A percentile compares a stretch with the other conserved stretches of the same genome.
phyloP scores from a whole-genome alignment of 2,797 vertebrate genomes.

The Holocentrus rufus region DNA sequence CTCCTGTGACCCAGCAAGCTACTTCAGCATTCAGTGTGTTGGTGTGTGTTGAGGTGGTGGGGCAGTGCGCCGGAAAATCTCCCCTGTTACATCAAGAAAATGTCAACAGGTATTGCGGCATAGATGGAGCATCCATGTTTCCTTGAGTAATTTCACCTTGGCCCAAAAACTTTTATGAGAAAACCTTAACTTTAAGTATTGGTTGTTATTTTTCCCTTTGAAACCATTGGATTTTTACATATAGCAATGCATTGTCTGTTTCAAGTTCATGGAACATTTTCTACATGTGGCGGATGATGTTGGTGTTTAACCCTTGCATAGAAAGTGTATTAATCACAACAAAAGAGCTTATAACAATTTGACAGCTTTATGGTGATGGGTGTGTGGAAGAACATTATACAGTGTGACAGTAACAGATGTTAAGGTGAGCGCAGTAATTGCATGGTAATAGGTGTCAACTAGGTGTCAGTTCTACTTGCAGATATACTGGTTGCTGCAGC shows the following conservation, averaged over 20 bases:
- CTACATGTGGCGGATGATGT: not conserved
- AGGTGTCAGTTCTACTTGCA: conserved; percentile 26
- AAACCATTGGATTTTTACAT: not conserved
- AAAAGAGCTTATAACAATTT: not conserved
- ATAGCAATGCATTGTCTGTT: not conserved
- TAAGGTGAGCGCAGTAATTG: conserved; percentile 30
- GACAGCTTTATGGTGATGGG: conserved; percentile 6
- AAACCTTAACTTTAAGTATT: not conserved
- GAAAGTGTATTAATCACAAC: no score
- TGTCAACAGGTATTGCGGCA: not conserved
- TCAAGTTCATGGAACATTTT: conserved; percentile 15
- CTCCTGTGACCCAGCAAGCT: conserved; percentile 6
- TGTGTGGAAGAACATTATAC: conserved; percentile 9
- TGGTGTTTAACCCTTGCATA: no score
- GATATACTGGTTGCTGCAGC: not conserved
- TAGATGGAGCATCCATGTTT: not conserved
- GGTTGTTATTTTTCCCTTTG: not conserved
- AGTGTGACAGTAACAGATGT: conserved; percentile 36
- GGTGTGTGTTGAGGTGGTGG: not conserved
- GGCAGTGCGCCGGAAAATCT: conserved; percentile 1
- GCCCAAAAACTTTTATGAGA: not conserved
- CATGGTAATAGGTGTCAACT: conserved; percentile 31
- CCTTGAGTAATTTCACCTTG: not conserved
- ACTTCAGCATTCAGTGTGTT: not conserved
- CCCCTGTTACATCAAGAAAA: conserved; percentile 3